Conservation (phyloP, 2,113 vertebrate genomes). For the Tor tambroides region DNA sequence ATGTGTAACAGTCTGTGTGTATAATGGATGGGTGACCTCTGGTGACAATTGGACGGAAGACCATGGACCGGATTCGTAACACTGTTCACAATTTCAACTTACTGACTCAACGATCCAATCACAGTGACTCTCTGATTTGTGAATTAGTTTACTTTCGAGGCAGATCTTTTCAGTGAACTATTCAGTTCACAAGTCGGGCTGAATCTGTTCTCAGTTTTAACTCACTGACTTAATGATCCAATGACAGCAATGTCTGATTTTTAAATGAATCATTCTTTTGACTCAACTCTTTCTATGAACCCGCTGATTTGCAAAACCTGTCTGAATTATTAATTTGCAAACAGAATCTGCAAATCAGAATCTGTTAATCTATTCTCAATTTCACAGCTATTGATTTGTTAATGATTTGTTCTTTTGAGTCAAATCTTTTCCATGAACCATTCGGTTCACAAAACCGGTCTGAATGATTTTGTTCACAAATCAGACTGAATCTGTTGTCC, state of each 20-base stretch:
- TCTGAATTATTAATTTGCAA: not conserved
- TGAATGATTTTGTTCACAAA: not conserved
- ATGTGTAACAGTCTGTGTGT: too few species aligned
- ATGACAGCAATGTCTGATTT: not conserved
- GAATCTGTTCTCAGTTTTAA: not conserved
- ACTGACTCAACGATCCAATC: not conserved
- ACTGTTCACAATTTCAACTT: not conserved
- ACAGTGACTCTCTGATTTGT: not conserved
- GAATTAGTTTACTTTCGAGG: not conserved
- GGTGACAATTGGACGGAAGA: too few species aligned
- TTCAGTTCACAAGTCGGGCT: not conserved
- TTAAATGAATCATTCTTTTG: not conserved
- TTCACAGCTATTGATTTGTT: too few species aligned
- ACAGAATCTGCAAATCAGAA: too few species aligned
- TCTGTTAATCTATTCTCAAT: too few species aligned
- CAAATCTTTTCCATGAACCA: not conserved
- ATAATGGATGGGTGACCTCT: too few species aligned
- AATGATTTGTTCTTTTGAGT: too few species aligned
- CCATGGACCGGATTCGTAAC: too few species aligned
- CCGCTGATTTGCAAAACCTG: not conserved
- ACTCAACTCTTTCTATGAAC: not conserved
- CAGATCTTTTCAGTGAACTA: not conserved
- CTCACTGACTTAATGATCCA: not conserved
- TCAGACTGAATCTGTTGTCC: not conserved
- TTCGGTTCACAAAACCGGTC: not conserved